A percentile compares a stretch with the other conserved stretches of the same genome.
phyloP scores from a whole-genome alignment of 2,113 vertebrate genomes.

The Oncorhynchus nerka region DNA sequence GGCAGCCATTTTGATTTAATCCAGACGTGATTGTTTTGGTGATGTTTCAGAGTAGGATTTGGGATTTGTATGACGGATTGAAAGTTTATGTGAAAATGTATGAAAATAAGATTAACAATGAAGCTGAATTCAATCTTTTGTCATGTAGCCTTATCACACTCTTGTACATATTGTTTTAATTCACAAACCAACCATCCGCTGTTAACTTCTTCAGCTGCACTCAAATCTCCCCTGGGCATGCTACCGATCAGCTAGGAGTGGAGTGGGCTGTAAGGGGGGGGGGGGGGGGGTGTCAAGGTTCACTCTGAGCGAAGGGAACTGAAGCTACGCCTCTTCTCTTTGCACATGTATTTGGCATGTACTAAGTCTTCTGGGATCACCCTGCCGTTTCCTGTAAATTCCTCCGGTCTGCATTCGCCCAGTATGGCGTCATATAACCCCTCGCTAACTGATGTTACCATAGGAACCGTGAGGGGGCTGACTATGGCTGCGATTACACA shows the following conservation, averaged over 20 bases:
- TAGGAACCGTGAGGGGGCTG: slow-evolving; percentile 41
- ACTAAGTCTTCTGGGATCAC: slow-evolving; percentile 10
- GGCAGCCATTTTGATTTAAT: background rate
- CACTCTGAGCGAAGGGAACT: background rate
- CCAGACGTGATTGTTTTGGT: background rate
- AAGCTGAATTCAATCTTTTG: too few species aligned
- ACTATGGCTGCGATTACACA: background rate
- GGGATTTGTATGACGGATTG: background rate
- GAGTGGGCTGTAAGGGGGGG: too few species aligned
- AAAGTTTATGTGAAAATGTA: too few species aligned
- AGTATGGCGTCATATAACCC: slow-evolving; percentile 20
- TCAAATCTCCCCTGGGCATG: too few species aligned
- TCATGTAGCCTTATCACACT: too few species aligned
- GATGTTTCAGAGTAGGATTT: background rate
- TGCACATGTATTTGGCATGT: background rate
- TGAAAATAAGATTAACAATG: too few species aligned
- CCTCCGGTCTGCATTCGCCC: slow-evolving; percentile 31
- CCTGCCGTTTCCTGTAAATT: slow-evolving; percentile 52
- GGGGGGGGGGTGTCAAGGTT: background rate
- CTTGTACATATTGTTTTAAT: too few species aligned
- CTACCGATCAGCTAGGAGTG: too few species aligned
- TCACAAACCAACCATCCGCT: too few species aligned
- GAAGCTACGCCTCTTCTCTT: background rate
- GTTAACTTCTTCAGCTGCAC: too few species aligned
- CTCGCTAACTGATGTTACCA: slow-evolving; percentile 45